phyloP scores from a whole-genome alignment of 2,797 vertebrate genomes.

The Rhinella marina region DNA sequence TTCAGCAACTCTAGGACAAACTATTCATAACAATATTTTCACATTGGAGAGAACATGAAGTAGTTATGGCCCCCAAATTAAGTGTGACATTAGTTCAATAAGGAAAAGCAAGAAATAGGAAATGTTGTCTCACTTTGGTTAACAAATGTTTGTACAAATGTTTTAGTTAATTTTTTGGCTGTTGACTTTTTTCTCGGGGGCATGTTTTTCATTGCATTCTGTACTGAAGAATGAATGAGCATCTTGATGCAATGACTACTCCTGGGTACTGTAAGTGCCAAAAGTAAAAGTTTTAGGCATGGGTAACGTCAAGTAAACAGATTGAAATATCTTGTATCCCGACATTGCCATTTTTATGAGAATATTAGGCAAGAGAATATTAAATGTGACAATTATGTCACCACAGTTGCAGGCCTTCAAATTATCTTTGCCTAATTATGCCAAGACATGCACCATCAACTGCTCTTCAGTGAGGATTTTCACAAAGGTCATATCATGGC shows the following conservation, averaged over 20 bases:
- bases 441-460: too few species aligned
- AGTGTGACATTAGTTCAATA: slow-evolving; percentile 48
- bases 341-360: not conserved
- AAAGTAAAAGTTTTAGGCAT: not conserved
- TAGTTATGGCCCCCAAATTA: slow-evolving; percentile 37
- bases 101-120: slow-evolving; percentile 25
- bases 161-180: slow-evolving; percentile 31
- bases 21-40: slow-evolving; percentile 47
- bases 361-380: not conserved
- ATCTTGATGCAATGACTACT: slow-evolving; percentile 14
- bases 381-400: not conserved
- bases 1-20: slow-evolving; percentile 26
- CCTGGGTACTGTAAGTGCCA: not conserved
- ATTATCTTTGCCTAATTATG: not conserved
- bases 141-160: slow-evolving; percentile 49
- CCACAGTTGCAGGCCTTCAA: not conserved
- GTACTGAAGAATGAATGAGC: slow-evolving; percentile 5
- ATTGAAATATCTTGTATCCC: not conserved
- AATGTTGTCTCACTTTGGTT: slow-evolving; percentile 34
- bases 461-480: not conserved
- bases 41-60: slow-evolving; percentile 37
- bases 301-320: not conserved
- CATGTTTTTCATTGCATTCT: not conserved
- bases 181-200: not conserved
- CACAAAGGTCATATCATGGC: not conserved